Evolutionary conservation across 2,797 vertebrate genomes (phyloP).

Genomic region (Tenualosa ilisha): DNA sequence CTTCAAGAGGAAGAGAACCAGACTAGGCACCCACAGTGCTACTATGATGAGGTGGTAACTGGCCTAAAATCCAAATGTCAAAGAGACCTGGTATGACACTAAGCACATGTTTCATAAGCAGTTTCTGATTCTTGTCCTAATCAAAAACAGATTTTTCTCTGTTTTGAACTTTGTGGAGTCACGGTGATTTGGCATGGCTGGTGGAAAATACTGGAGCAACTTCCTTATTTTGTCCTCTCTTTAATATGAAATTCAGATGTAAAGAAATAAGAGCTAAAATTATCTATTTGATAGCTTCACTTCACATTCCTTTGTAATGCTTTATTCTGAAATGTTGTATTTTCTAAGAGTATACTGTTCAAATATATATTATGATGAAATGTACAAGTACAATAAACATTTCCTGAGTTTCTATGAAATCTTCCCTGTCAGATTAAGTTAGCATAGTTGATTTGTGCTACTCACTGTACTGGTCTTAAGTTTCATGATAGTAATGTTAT

Average conservation of each 20-base stretch:
- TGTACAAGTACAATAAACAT: neutral
- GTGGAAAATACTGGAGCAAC: neutral
- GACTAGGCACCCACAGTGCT: neutral
- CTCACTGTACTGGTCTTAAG: neutral
- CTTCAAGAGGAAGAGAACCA: neutral
- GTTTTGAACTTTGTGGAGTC: neutral
- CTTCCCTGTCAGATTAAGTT: neutral
- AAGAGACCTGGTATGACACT: neutral
- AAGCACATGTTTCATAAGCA: neutral
- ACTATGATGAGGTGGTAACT: neutral
- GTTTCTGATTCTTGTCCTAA: neutral
- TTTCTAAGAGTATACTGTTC: neutral
- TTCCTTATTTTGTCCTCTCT: neutral
- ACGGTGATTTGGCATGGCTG: neutral
- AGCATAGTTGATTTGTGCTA: neutral
- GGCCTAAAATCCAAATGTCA: conserved; percentile 5
- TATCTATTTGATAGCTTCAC: neutral
- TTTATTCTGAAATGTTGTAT: conserved; percentile 4
- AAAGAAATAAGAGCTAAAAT: neutral
- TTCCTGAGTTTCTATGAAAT: neutral
- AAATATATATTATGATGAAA: neutral
- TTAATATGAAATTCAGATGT: conserved; percentile 1
- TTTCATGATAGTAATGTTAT: neutral
- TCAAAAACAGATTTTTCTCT: neutral
- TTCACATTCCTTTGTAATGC: conserved; percentile 10